A percentile compares a stretch with the other conserved stretches of the same genome.
These are phyloP conservation scores for Apis florea DNA, from an alignment of 1,140 invertebrate genomes.

Conservation along the genomic window DNA sequence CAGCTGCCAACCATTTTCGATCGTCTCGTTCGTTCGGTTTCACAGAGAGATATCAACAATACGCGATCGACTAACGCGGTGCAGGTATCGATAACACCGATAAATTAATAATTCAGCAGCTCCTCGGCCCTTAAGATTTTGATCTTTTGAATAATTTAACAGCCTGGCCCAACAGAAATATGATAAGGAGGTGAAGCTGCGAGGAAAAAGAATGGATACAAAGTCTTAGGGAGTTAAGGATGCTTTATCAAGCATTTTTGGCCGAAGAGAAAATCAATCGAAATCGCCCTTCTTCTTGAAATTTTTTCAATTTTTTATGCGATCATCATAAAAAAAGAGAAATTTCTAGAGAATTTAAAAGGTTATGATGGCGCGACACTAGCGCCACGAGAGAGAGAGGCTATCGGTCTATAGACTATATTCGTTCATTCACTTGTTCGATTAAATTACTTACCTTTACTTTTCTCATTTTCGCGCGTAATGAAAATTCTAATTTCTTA, in stretches of 20 bases:
- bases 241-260: not conserved
- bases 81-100: conserved; percentile 23
- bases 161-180: not conserved
- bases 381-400: too few relatives aligned
- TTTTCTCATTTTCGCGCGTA: too few relatives aligned
- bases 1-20: conserved; percentile 10
- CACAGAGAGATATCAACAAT: conserved; percentile 15
- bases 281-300: too few relatives aligned
- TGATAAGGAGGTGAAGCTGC: not conserved
- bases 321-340: too few relatives aligned
- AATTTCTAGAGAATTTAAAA: too few relatives aligned
- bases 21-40: not conserved
- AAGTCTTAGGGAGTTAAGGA: not conserved
- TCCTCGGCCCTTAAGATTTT: conserved; percentile 8
- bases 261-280: not conserved
- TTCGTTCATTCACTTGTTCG: too few relatives aligned
- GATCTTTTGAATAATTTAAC: conserved; percentile 34
- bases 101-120: conserved; percentile 45
- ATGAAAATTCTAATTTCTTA: not conserved
- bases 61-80: conserved; percentile 1
- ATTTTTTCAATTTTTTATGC: too few relatives aligned
- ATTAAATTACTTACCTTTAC: too few relatives aligned
- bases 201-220: not conserved
- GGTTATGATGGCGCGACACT: too few relatives aligned
- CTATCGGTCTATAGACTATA: too few relatives aligned